Conservation (phyloP, 2,797 vertebrate genomes). For the Xyrichtys novacula region DNA sequence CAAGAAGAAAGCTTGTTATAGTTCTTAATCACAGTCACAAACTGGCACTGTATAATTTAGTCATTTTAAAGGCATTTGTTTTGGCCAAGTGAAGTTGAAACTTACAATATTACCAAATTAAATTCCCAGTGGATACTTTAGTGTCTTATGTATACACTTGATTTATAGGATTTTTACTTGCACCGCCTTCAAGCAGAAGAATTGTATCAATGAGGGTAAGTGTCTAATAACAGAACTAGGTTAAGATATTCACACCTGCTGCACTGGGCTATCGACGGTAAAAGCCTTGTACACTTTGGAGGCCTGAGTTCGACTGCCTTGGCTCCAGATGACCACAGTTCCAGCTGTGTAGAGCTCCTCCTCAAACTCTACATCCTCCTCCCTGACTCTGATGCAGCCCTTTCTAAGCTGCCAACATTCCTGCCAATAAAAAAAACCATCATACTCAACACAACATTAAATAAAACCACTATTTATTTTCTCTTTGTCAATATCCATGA, state of each 20-base stretch:
- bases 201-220: background rate
- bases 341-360: conserved; percentile 95
- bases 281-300: conserved; percentile 95
- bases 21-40: too few relatives aligned
- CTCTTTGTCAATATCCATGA: background rate
- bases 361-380: conserved; percentile 91
- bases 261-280: conserved; percentile 94
- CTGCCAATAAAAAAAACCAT: conserved; percentile 74
- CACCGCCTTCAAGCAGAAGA: background rate
- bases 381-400: conserved; percentile 84
- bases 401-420: conserved; percentile 95
- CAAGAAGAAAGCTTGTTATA: too few relatives aligned
- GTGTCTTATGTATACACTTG: background rate
- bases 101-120: too few relatives aligned
- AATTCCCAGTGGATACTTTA: background rate
- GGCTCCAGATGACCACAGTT: conserved; percentile 97
- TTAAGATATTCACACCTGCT: conserved; percentile 85
- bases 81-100: too few relatives aligned
- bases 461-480: background rate
- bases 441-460: too few relatives aligned
- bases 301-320: conserved; percentile 90
- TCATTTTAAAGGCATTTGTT: too few relatives aligned
- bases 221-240: background rate
- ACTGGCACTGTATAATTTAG: too few relatives aligned
- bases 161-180: background rate